Evolutionary conservation across 2,888 invertebrate species (phyloP).

Genomic region (Suillia variegata): DNA sequence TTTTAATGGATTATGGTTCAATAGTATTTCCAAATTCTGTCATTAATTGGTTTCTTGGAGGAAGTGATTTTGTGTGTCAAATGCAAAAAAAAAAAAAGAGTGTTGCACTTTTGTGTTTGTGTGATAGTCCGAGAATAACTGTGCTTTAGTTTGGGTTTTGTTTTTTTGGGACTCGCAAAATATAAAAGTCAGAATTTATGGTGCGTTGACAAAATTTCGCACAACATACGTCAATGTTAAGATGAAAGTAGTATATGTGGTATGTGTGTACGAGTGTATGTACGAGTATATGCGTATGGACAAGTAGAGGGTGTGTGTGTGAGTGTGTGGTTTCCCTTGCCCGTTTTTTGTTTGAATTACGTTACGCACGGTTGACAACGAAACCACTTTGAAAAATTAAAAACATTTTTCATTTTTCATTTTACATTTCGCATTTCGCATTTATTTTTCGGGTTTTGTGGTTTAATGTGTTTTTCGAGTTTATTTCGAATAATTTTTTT

Average conservation of each 20-base stretch:
- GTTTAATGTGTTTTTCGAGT: background rate
- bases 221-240: constrained; percentile 2
- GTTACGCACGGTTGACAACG: constrained; percentile 57
- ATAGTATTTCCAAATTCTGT: too few species aligned
- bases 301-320: background rate
- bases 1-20: too few species aligned
- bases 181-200: constrained; percentile 6
- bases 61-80: too few species aligned
- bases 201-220: constrained; percentile 12
- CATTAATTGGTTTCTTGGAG: too few species aligned
- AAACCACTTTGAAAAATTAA: constrained; percentile 59
- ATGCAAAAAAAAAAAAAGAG: too few species aligned
- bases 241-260: too few species aligned
- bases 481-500: background rate
- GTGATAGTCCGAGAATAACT: background rate
- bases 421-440: constrained; percentile 22
- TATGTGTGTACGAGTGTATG: constrained; percentile 12
- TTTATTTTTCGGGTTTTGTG: background rate
- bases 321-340: constrained; percentile 25
- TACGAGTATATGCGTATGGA: constrained; percentile 20
- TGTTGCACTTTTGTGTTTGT: too few species aligned
- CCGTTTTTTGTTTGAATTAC: constrained; percentile 22
- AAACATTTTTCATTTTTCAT: constrained; percentile 54
- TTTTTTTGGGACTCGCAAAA: background rate
- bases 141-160: background rate